Base-by-base conservation (phyloP, 2,888 invertebrate genomes). In the Cephus sareptanus region DNA sequence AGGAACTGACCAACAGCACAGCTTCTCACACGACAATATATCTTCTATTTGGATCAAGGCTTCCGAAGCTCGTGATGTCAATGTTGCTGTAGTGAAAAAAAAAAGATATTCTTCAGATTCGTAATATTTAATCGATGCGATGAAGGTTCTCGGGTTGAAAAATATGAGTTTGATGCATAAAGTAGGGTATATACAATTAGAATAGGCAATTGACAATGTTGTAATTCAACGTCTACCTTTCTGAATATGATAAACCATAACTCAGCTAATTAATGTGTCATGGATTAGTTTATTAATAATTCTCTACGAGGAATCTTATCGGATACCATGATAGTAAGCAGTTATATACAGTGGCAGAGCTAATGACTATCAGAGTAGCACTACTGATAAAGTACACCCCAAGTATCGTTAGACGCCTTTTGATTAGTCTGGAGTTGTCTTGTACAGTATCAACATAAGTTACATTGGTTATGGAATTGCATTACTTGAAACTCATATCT, bases 221-320 rank as follows among this genome's bases (percentile, higher is more conserved):
- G 23, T 9, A 56, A 56, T 56, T 23, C 6, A 56, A 56, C 23
- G 9, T 56, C 56, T 56, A 23, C 23, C 33, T 33, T 33, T 33
- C 4, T 9, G 9, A 23, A 56, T 56, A 23, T 23, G 56, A 56
- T 56, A 56, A 56, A 56, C 23, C 23, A 56, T 56, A 56, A 56
- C 1, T 56, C 56, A 56, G 56, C 56, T 56, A 56, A 56, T 23
- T 56, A 56, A 23, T 56, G 74, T 71, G 69, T 76, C 56, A 81
- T 71, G 77, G 56, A 75, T 75, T 76, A 77, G 74, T 56, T 80
- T 83, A 82, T 82, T 83, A 83, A 83, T 83, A 83, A 80, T 76
- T 78, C 76, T 30, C 37, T 83, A 83, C 83, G 75, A 68, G 74
- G 82, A 83, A 56, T 56, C 56, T 56, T 56, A 56, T 56, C 56